These are phyloP conservation scores for Aurelia aurita complex sp. Pacific DNA, from an alignment of 30 jellyfish, hydroid and myxozoan species.

Conservation along the genomic window DNA sequence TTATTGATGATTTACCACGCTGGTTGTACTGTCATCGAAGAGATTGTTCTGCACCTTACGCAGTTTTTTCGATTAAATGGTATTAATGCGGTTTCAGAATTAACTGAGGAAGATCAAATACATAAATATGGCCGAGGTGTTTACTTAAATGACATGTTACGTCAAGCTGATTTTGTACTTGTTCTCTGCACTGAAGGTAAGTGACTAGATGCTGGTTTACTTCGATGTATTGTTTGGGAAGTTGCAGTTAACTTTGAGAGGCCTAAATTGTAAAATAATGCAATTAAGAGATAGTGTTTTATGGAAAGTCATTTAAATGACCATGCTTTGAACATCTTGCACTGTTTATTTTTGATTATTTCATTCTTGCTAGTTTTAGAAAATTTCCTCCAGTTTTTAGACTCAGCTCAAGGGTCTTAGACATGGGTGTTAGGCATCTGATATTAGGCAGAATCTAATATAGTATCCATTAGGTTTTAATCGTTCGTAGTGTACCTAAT, in stretches of 20 bases:
- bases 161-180: conserved; percentile 32
- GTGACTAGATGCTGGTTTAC: not conserved
- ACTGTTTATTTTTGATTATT: too few species aligned
- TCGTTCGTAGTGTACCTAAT: too few species aligned
- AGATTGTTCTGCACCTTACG: conserved; percentile 28
- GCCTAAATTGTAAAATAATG: not conserved
- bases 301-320: not conserved
- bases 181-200: conserved; percentile 60
- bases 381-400: too few species aligned
- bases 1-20: conserved; percentile 26
- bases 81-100: conserved; percentile 34
- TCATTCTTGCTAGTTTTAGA: too few species aligned
- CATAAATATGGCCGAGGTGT: conserved; percentile 55
- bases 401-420: too few species aligned
- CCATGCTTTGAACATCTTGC: too few species aligned
- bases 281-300: not conserved
- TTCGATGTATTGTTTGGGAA: not conserved
- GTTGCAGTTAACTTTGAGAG: not conserved
- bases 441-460: too few species aligned
- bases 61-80: conserved; percentile 50
- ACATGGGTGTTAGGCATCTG: too few species aligned
- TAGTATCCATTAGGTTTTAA: too few species aligned
- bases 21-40: conserved; percentile 42
- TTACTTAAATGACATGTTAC: conserved; percentile 24
- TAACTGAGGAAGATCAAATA: conserved; percentile 22